Evolutionary conservation across 37 sponge, comb jelly and placozoan genomes (phyloP), one percentile per base, ranked within the genome.

Genomic region (Oscarella lobularis): DNA sequence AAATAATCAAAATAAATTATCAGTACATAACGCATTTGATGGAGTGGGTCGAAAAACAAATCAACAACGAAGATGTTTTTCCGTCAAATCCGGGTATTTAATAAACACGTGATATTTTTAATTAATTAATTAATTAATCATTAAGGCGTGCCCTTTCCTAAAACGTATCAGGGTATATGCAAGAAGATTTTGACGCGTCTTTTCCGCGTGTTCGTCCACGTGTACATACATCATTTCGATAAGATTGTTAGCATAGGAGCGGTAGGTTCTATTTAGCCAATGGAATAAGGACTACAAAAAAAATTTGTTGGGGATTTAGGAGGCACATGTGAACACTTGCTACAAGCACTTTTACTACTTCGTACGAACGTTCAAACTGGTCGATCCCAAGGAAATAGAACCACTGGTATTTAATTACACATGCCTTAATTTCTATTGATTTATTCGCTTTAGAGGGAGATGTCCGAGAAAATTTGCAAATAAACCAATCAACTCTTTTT

Each of bases 301-400:
- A 3, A 3, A 27, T 6, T 68, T 68, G n/a, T n/a, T n/a, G n/a
- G n/a, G n/a, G n/a, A n/a, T 73, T 31, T 79, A 90, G 90, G 93
- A 93, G 78, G 90, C 94, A 2, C 94, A 93, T 54, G 77, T 93
- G 4, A 93, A 93, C 74, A 74, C 94, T 1, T 93, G 94, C 55
- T 93, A 93, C 81, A 93, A 93, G 37, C 94, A 93, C 66, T 93
- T 89, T 79, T 93, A 89, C 73, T 93, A 78, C 69, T 93, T 93
- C 80, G 90, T 93, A 5, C 48, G 36, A 0, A 81, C 83, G 54
- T 89, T 84, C 72, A 84, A 83, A 3, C 73, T 93, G 5, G 81
- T 89, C 36, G 87, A 84, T 4, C 40, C 79, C 3, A 91, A 91
- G 41, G 93, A 92, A 54, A 82, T 92, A 66, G 89, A 92, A 70